Evolutionary conservation across 2,797 vertebrate genomes (phyloP).

Genomic region (Sebastolobus altivelis): DNA sequence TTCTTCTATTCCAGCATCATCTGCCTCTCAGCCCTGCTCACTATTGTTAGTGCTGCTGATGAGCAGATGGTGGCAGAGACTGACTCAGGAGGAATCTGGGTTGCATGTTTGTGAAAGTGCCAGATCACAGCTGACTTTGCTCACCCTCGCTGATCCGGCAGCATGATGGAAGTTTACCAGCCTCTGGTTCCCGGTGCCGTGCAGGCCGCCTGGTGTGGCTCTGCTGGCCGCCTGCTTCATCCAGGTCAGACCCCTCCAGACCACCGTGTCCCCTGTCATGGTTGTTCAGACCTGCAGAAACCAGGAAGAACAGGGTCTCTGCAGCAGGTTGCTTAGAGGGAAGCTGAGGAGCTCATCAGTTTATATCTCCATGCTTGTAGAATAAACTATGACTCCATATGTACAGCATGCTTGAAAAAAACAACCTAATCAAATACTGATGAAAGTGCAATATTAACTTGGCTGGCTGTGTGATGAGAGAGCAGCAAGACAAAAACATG

Average conservation of each 20-base stretch:
- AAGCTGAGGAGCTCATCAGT: conserved; percentile 7
- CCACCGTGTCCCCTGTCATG: conserved; percentile 76
- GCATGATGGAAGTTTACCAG: conserved; percentile 44
- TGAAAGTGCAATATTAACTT: conserved; percentile 19
- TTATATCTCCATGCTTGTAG: conserved; percentile 13
- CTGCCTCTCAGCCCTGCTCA: neutral
- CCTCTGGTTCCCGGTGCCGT: conserved; percentile 43
- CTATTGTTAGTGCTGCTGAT: conserved; percentile 23
- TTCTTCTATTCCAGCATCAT: neutral
- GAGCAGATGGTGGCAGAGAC: conserved; percentile 18
- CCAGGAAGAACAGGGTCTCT: neutral
- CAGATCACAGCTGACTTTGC: conserved; percentile 22
- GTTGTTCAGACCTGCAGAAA: conserved; percentile 41
- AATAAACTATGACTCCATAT: conserved; percentile 1
- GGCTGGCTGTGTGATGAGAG: conserved; percentile 1
- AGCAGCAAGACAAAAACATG: neutral
- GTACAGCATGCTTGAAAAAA: conserved; percentile 1
- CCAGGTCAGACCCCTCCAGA: conserved; percentile 72
- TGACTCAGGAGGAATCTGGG: conserved; percentile 24
- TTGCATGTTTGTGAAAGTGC: conserved; percentile 43
- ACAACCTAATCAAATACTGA: conserved; percentile 41
- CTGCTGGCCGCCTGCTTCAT: conserved; percentile 66
- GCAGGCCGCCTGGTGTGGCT: conserved; percentile 32
- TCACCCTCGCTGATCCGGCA: conserved; percentile 51
- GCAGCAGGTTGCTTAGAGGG: conserved; percentile 3